These are phyloP conservation scores for Dynastes maya DNA, from an alignment of 2,888 invertebrate genomes.

Conservation along the genomic window DNA sequence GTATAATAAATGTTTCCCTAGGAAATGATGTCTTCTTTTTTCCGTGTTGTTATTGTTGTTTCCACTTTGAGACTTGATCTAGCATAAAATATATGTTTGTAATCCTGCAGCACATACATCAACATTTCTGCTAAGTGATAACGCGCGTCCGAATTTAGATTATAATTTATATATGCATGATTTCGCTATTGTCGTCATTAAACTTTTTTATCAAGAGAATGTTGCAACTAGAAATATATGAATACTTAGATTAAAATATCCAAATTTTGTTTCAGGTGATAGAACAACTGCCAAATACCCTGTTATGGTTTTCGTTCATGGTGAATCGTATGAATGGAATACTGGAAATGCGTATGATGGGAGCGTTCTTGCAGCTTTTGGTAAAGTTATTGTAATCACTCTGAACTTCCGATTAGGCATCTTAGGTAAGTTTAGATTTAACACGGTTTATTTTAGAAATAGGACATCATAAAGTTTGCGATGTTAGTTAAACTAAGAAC, in stretches of 20 bases:
- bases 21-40: slow-evolving; percentile 20
- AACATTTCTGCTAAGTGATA: background rate
- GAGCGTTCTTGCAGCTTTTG: slow-evolving; percentile 91
- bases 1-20: slow-evolving; percentile 35
- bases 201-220: background rate
- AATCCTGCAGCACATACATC: slow-evolving; percentile 1
- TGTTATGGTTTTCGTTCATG: slow-evolving; percentile 94
- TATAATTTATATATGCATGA: background rate
- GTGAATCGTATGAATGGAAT: slow-evolving; percentile 97
- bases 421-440: slow-evolving; percentile 76
- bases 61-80: slow-evolving; percentile 23
- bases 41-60: slow-evolving; percentile 15
- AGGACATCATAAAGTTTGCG: too few relatives aligned
- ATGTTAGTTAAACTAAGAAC: too few relatives aligned
- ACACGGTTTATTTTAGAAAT: too few relatives aligned
- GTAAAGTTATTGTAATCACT: slow-evolving; percentile 89
- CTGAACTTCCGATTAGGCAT: slow-evolving; percentile 89
- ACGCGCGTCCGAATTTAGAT: background rate
- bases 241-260: background rate
- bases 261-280: slow-evolving; percentile 38
- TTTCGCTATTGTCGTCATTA: background rate
- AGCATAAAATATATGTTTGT: slow-evolving; percentile 7
- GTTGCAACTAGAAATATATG: background rate
- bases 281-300: slow-evolving; percentile 75
- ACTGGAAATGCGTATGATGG: slow-evolving; percentile 98